Evolutionary conservation across 2,888 invertebrate genomes (phyloP).

Genomic region (Nomada fucata): DNA sequence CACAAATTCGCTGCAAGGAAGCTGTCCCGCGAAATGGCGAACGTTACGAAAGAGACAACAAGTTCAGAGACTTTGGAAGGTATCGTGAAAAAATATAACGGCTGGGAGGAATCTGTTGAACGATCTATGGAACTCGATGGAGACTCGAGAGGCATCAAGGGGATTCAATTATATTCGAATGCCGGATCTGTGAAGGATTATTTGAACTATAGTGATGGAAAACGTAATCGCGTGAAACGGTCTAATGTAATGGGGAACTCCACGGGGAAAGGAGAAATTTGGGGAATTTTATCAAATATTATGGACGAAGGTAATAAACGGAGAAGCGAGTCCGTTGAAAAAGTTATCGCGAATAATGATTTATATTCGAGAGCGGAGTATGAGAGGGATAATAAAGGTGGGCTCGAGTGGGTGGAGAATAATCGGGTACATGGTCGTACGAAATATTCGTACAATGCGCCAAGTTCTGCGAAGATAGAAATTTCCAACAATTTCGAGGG

Average conservation of each 20-base stretch:
- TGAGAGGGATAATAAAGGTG: too few relatives aligned
- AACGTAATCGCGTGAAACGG: neutral
- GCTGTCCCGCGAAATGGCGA: neutral
- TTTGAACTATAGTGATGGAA: neutral
- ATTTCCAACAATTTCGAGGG: too few relatives aligned
- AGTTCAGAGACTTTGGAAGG: too few relatives aligned
- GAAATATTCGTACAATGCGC: too few relatives aligned
- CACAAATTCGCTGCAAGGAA: neutral
- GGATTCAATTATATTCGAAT: neutral
- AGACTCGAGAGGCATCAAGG: neutral
- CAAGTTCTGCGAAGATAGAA: too few relatives aligned
- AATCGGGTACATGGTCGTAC: too few relatives aligned
- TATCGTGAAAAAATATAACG: neutral
- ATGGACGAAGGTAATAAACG: too few relatives aligned
- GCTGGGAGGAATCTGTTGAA: neutral
- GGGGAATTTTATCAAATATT: rapidly evolving
- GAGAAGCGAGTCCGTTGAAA: too few relatives aligned
- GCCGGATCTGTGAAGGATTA: too few relatives aligned
- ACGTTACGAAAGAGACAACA: neutral
- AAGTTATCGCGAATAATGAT: too few relatives aligned
- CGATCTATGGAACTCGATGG: neutral
- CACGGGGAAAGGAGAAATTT: neutral
- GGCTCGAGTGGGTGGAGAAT: too few relatives aligned
- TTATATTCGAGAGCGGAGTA: too few relatives aligned
- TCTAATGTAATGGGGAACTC: neutral